These are phyloP conservation scores for Drosophila mayaguana DNA, from an alignment of 2,888 invertebrate species.

Conservation along the genomic window DNA sequence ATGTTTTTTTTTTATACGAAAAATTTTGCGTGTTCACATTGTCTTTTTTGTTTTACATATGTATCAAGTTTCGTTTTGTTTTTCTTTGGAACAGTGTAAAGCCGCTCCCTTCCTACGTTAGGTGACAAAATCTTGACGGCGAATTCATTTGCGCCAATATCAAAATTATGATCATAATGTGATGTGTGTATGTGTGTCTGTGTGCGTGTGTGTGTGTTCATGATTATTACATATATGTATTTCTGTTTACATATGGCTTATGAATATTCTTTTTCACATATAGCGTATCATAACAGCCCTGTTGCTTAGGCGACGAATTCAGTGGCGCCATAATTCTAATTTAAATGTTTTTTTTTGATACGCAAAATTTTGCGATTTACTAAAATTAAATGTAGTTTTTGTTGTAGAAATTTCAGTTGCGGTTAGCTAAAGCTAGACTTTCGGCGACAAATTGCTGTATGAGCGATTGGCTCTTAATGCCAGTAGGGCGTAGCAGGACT, in stretches of 20 bases:
- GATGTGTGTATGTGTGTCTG: too few species aligned
- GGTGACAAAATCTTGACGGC: background rate
- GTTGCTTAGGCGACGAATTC: background rate
- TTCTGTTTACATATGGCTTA: background rate
- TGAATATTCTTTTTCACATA: background rate
- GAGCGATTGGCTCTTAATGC: background rate
- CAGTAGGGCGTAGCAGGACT: slow-evolving; percentile 9
- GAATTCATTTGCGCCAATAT: background rate
- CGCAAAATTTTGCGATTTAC: background rate
- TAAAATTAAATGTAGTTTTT: too few species aligned
- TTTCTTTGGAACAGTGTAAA: background rate
- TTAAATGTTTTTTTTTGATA: background rate
- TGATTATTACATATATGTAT: background rate
- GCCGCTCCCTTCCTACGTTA: background rate
- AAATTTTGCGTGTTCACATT: background rate
- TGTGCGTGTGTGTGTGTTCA: too few species aligned
- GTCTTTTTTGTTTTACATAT: background rate
- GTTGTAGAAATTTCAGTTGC: background rate
- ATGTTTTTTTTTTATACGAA: background rate
- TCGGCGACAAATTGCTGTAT: background rate
- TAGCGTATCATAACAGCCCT: background rate
- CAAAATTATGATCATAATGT: background rate
- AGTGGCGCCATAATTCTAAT: slow-evolving; percentile 4
- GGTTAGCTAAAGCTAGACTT: background rate
- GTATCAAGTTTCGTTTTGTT: background rate